Base-by-base conservation (phyloP, 1,140 invertebrate genomes). In the Globodera ellingtonae region DNA sequence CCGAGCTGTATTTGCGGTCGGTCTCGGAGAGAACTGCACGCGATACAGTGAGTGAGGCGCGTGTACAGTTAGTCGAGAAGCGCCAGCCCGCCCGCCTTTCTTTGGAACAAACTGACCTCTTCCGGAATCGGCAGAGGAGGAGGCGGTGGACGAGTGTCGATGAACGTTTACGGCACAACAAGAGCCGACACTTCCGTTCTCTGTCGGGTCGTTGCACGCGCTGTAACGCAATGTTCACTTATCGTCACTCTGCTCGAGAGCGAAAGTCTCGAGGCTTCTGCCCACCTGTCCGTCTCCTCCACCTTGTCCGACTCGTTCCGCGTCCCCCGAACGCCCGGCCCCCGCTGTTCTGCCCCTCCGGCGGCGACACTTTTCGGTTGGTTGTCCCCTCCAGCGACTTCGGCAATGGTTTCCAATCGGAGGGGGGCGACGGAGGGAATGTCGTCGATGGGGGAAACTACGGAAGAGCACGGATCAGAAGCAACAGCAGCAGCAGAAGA, bases 121-220 rank as follows among this genome's bases (percentile, higher is more conserved):
- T 18, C 86, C 86, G 56, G 85, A 87, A 80, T 87, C 86, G 6
- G 86, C 87, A 6, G 87, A 87, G 24, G 84, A 81, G 6, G 87
- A 89, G 21, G 83, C 84, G 10, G 86, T 86, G 2, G 86, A 87
- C 21, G 79, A 82, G 59, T 89, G 85, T 21, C 85, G 69, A 79
- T 85, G 50, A 46, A 87, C 80, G 44, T 56, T 35, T 65, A 72
- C 75, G 65, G 56, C 75, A 67, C 59, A 77, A n/a, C 62, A 77
- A 21, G 65, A 67, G 50, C 56, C 47, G 21, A 65, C 48, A 21
- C 56, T 62, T n/a, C 35, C 56, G 65, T n/a, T 56, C 2, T 62
- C 65, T n/a, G 56, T 24, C 48, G 56, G 4, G 50, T 74, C 56
- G 15, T 75, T 62, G 73, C 50, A 48, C 7, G 46, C 35, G 56